Evolutionary conservation across 2,888 invertebrate species (phyloP).

Genomic region (Apotomis capreana): DNA sequence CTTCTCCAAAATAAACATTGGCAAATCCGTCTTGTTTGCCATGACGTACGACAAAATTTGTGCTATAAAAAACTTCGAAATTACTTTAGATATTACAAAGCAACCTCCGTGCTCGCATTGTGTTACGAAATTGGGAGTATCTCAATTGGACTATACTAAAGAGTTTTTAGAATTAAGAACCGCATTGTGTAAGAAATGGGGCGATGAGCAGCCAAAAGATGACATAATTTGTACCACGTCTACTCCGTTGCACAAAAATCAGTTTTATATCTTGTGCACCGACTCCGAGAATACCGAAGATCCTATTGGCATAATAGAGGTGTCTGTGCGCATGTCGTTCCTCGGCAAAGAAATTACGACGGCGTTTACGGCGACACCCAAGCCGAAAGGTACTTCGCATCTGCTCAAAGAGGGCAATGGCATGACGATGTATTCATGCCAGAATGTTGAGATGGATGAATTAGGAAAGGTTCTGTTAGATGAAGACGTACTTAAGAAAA

Average conservation of each 20-base stretch:
- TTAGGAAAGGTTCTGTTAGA: constrained; percentile 75
- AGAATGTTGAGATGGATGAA: constrained; percentile 77
- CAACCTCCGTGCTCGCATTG: constrained; percentile 74
- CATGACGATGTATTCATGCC: constrained; percentile 76
- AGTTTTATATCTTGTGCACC: constrained; percentile 71
- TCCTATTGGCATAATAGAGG: constrained; percentile 73
- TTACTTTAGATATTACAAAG: constrained; percentile 67
- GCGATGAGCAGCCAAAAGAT: constrained; percentile 68
- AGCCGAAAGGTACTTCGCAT: constrained; percentile 63
- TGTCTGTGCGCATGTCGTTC: constrained; percentile 74
- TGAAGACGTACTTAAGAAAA: constrained; percentile 65
- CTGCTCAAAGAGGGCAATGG: constrained; percentile 72
- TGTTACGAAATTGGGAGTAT: constrained; percentile 71
- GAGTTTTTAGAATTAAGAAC: constrained; percentile 67
- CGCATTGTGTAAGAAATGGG: constrained; percentile 73
- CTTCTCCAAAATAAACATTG: constrained; percentile 69
- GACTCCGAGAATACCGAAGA: constrained; percentile 59
- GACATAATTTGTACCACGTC: constrained; percentile 74
- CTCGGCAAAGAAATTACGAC: constrained; percentile 79
- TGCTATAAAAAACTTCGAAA: constrained; percentile 66
- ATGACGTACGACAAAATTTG: constrained; percentile 80
- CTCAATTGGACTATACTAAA: constrained; percentile 69
- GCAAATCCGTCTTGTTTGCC: constrained; percentile 75
- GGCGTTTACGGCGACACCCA: constrained; percentile 66
- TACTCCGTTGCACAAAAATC: constrained; percentile 69